A percentile compares a stretch with the other conserved stretches of the same genome.
These are phyloP conservation scores for Scyliorhinus canicula DNA, from an alignment of 2,797 vertebrate species.

Conservation along the genomic window DNA sequence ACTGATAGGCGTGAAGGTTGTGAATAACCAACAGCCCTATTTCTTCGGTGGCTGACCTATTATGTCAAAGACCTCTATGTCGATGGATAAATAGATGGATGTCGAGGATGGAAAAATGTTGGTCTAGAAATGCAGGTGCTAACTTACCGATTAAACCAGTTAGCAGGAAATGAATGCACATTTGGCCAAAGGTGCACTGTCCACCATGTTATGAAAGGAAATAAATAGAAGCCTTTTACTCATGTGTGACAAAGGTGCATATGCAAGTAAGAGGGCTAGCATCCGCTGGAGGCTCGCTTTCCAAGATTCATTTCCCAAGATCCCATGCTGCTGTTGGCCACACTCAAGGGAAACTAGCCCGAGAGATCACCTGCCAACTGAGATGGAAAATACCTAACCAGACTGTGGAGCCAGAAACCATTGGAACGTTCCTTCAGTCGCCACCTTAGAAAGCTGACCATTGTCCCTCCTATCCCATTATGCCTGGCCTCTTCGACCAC, in stretches of 20 bases:
- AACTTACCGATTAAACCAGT: neutral
- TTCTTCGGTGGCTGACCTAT: neutral
- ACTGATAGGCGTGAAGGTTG: neutral
- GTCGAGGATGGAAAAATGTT: neutral
- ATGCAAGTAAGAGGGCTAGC: neutral
- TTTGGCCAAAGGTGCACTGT: neutral
- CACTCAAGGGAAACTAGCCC: neutral
- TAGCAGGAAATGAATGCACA: neutral
- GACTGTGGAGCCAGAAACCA: neutral
- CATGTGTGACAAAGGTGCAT: neutral
- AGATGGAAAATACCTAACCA: neutral
- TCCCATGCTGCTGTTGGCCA: no score
- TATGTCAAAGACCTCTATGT: neutral
- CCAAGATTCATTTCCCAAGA: neutral
- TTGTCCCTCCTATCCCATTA: neutral
- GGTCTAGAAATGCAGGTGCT: neutral
- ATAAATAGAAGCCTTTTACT: neutral
- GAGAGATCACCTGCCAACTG: neutral
- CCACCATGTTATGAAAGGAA: neutral
- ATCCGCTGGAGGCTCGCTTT: neutral
- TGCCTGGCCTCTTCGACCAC: neutral
- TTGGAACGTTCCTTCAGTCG: neutral
- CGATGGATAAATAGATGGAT: neutral
- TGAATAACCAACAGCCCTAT: neutral
- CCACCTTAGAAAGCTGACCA: neutral